Base-by-base conservation (phyloP, 2,888 invertebrate genomes). In the Drosophila mimica region DNA sequence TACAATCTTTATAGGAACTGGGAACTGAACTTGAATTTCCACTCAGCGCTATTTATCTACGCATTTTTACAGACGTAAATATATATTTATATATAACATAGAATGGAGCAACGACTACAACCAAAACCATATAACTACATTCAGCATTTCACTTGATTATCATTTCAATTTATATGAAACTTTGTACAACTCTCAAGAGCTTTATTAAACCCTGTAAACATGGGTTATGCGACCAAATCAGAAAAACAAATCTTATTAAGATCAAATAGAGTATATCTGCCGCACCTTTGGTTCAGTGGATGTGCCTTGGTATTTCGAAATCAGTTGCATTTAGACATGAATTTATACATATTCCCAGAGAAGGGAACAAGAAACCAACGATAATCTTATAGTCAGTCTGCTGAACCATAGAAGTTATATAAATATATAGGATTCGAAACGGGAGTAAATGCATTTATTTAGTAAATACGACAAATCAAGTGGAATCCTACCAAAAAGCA, bases 1-100 rank as follows among this genome's bases (percentile, higher is more conserved):
- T 56, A 84, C 65, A 84, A 72, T 52, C 53, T 78, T 52, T 68
- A 71, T 62, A 70, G 74, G 74, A 83, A 72, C 85, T 85, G 65
- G 64, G 59, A 83, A 83, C 79, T 86, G 87, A 86, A 81, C 74
- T 82, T 82, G 25, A 58, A 74, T 68, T 74, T 84, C 69, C 72
- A 87, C 79, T 87, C 71, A 73, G 79, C 57, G 56, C 72, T 68
- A 65, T 76, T 62, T 73, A 77, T 36, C 67, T 58, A 28, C 48
- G 70, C 79, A 83, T 87, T 87, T 83, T 71, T 79, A 87, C 65
- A 68, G 68, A 76, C 38, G 54, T 48, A n/a, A n/a, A n/a, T n/a
- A 67, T 46, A 63, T 36, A 64, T 17, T 11, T 20, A 34, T 48
- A 25, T 4, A 31, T 60, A 56, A 60, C 30, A 61, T 57, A 72